These are phyloP conservation scores for Oreochromis aureus DNA, from an alignment of 2,113 vertebrate genomes.

Conservation along the genomic window DNA sequence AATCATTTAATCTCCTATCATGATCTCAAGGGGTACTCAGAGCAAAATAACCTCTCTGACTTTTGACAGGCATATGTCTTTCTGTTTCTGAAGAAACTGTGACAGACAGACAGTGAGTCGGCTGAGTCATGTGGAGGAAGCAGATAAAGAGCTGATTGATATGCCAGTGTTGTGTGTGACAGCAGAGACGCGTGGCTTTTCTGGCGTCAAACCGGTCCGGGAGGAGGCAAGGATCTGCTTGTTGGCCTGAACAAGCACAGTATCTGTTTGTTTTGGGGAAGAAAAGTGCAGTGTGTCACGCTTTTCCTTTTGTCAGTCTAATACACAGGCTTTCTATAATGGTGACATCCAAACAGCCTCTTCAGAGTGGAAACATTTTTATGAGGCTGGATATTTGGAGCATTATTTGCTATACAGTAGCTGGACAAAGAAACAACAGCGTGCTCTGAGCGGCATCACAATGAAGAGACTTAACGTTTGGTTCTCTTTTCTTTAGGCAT, in stretches of 20 bases:
- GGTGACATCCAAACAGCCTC: background rate
- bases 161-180: slow-evolving; percentile 7
- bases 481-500: background rate
- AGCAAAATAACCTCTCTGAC: background rate
- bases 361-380: background rate
- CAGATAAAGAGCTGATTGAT: slow-evolving; percentile 45
- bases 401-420: background rate
- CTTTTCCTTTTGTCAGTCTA: slow-evolving; percentile 22
- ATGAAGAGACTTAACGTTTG: background rate
- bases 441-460: background rate
- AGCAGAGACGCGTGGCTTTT: slow-evolving; percentile 30
- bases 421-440: background rate
- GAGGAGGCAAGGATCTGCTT: slow-evolving; percentile 13
- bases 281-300: slow-evolving; percentile 18
- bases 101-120: background rate
- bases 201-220: slow-evolving; percentile 42
- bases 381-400: background rate
- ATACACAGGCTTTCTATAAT: background rate
- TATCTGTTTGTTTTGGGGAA: slow-evolving; percentile 45
- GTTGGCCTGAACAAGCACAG: slow-evolving; percentile 26
- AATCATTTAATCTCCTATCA: background rate
- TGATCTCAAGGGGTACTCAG: background rate
- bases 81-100: background rate
- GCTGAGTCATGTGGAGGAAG: background rate
- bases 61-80: slow-evolving; percentile 11